Evolutionary conservation across 2,113 vertebrate genomes (phyloP).

Genomic region (Ophthalmolycus amberensis): DNA sequence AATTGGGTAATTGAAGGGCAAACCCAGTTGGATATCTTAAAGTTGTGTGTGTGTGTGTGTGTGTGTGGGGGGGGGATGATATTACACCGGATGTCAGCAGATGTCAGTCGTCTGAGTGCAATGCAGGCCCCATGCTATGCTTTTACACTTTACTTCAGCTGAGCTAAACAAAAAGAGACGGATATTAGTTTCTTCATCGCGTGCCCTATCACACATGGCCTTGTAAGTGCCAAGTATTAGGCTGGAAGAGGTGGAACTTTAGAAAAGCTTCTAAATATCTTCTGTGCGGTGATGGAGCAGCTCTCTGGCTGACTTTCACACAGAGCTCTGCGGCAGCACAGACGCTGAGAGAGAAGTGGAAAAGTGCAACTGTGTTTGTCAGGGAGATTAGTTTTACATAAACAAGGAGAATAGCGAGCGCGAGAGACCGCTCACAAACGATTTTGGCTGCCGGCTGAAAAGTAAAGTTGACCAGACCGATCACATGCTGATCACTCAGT

Average conservation of each 20-base stretch:
- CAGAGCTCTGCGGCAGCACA: background rate
- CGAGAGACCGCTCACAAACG: constrained; percentile 36
- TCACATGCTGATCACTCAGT: constrained; percentile 21
- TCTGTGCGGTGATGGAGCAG: background rate
- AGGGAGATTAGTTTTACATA: constrained; percentile 60
- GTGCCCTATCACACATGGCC: constrained; percentile 26
- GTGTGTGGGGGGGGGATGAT: constrained; percentile 26
- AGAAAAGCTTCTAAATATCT: constrained; percentile 29
- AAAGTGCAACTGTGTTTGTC: constrained; percentile 66
- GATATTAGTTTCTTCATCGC: constrained; percentile 41
- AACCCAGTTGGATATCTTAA: constrained; percentile 28
- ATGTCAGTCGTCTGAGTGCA: constrained; percentile 51
- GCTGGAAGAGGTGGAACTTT: constrained; percentile 18
- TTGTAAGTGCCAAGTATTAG: constrained; percentile 36
- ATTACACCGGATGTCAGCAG: constrained; percentile 27
- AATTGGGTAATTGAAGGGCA: constrained; percentile 51
- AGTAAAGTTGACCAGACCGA: constrained; percentile 57
- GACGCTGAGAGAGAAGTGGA: constrained; percentile 22
- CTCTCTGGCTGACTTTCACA: constrained; percentile 16
- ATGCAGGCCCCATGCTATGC: constrained; percentile 27
- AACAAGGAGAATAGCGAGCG: constrained; percentile 54
- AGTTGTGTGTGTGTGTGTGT: background rate
- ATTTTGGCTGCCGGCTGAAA: constrained; percentile 39
- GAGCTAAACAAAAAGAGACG: constrained; percentile 27
- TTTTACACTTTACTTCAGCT: constrained; percentile 38